These are phyloP conservation scores for Phrynocephalus forsythii DNA, from an alignment of 2,797 vertebrate species.

Conservation along the genomic window DNA sequence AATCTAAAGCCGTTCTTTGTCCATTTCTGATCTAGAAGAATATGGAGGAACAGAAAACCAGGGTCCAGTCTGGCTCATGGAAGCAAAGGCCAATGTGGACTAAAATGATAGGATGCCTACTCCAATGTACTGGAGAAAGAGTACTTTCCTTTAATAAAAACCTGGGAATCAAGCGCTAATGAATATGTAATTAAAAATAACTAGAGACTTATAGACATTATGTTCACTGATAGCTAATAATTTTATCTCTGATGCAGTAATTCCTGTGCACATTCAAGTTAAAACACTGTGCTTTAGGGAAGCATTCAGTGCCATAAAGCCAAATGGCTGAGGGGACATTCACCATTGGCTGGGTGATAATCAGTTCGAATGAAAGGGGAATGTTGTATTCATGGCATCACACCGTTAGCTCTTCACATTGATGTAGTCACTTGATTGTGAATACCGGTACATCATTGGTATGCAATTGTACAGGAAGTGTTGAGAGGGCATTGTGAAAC, in stretches of 20 bases:
- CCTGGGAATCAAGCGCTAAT: conserved; percentile 6
- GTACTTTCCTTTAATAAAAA: background rate
- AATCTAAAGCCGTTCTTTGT: background rate
- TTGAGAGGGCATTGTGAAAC: too few species aligned
- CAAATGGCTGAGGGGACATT: background rate
- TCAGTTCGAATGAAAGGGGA: conserved; percentile 2
- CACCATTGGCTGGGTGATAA: conserved; percentile 8
- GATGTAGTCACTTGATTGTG: background rate
- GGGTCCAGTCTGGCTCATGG: background rate
- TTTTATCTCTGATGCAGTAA: conserved; percentile 22
- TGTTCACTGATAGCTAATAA: conserved; percentile 14
- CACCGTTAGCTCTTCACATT: too few species aligned
- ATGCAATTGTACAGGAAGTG: too few species aligned
- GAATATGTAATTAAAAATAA: conserved; percentile 24
- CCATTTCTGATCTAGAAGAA: background rate
- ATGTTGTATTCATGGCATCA: background rate
- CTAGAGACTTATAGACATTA: conserved; percentile 2
- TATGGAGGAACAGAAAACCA: background rate
- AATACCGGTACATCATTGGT: background rate
- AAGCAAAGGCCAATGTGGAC: background rate
- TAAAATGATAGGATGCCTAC: background rate
- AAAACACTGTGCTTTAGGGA: conserved; percentile 14
- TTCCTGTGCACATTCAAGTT: conserved; percentile 3
- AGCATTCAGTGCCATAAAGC: conserved; percentile 14
- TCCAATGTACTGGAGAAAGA: background rate